Percentiles rank a stretch among this genome's conserved stretches.
Conservation (phyloP, 1,140 invertebrate genomes). For the Ptiloglossa arizonensis region DNA sequence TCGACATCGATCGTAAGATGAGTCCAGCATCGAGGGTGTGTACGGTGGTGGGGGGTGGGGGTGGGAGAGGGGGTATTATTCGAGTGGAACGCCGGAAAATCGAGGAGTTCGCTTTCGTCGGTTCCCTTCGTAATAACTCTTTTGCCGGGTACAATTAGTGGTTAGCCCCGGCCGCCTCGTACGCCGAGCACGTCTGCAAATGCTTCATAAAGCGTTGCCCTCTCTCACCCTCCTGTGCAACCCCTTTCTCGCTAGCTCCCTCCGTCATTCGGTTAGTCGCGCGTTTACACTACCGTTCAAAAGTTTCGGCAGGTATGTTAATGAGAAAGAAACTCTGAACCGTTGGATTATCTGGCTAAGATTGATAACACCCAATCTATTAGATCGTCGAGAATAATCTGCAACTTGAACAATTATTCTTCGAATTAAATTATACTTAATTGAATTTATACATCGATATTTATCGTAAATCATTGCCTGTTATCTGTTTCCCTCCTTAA, state of each 20-base stretch:
- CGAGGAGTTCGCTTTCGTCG: conserved; percentile 31
- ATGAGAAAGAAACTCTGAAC: conserved; percentile 28
- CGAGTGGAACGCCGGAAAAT: conserved; percentile 47
- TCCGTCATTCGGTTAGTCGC: neutral
- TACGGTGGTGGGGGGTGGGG: conserved; percentile 17
- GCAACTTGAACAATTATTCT: too few species aligned
- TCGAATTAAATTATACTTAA: too few species aligned
- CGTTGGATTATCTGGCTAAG: neutral
- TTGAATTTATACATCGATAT: too few species aligned
- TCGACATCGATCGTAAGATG: conserved; percentile 5
- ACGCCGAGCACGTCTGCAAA: conserved; percentile 70
- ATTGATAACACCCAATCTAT: too few species aligned
- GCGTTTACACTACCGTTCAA: neutral
- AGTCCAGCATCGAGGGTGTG: neutral
- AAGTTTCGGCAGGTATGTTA: conserved; percentile 15
- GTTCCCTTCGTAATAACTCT: conserved; percentile 66
- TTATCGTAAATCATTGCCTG: too few species aligned
- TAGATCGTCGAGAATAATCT: too few species aligned
- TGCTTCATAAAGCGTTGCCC: conserved; percentile 73
- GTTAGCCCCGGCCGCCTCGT: conserved; percentile 59
- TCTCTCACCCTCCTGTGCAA: conserved; percentile 4
- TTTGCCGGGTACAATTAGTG: conserved; percentile 71
- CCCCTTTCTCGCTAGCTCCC: neutral
- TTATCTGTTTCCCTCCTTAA: too few species aligned
- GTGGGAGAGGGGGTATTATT: conserved; percentile 9